phyloP scores from a whole-genome alignment of 2,888 invertebrate species.

The Baronia brevicornis region DNA sequence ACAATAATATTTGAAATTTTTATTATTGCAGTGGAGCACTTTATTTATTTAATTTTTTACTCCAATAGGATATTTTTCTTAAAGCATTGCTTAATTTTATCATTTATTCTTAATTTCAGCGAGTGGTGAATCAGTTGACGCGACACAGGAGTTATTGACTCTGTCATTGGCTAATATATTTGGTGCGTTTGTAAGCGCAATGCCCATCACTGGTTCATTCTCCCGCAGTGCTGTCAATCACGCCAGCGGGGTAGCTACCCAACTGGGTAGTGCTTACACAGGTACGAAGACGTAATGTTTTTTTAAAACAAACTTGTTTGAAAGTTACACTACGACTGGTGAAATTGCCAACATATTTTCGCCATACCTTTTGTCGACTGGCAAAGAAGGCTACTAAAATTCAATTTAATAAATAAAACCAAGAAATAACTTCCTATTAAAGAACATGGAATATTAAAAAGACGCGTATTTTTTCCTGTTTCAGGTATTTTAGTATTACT shows the following conservation, averaged over 20 bases:
- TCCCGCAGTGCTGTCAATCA: slow-evolving; percentile 95
- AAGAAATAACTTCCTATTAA: slow-evolving; percentile 1
- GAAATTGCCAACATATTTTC: too few species aligned
- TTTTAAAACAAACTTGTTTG: too few species aligned
- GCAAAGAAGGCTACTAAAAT: too few species aligned
- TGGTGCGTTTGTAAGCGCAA: slow-evolving; percentile 91
- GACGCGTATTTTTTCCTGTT: slow-evolving; percentile 22
- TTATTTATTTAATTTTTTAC: not conserved
- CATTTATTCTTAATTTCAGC: slow-evolving; percentile 56
- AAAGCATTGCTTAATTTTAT: too few species aligned
- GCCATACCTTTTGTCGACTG: too few species aligned
- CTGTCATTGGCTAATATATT: slow-evolving; percentile 89
- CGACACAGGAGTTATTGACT: slow-evolving; percentile 92
- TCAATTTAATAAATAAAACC: too few species aligned
- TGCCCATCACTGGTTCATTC: slow-evolving; percentile 94
- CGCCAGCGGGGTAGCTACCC: slow-evolving; percentile 94
- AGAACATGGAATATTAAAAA: not conserved
- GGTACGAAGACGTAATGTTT: slow-evolving; percentile 54
- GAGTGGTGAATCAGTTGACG: slow-evolving; percentile 86
- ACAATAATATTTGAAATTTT: too few species aligned
- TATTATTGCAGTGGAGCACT: not conserved
- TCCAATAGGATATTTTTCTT: not conserved
- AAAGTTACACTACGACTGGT: too few species aligned
- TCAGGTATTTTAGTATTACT: slow-evolving; percentile 85
- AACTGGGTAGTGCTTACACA: slow-evolving; percentile 89